Base-by-base conservation (phyloP, 1,140 invertebrate species). In the Drosophila suzukii region DNA sequence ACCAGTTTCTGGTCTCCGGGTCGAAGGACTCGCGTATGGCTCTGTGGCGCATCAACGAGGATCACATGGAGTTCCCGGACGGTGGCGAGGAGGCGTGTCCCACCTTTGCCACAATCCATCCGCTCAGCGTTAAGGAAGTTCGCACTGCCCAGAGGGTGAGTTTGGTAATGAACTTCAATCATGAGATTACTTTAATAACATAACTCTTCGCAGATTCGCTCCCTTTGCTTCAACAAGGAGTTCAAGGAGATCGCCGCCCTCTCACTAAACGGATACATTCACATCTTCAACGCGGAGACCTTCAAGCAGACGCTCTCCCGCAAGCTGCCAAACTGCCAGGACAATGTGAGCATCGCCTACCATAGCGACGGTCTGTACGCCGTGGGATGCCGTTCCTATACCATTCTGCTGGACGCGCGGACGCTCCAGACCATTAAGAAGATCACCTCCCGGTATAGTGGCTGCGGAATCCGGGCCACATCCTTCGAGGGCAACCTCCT, bases 1-100 rank as follows among this genome's bases (percentile, higher is more conserved):
- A 99, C 93, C 96, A 98, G 92, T 98, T 98, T 93, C 92, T 99
- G 54, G 97, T 99, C 15, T 97, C 97, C 24, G 98, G 98, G 4
- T 98, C 97, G 0, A 95, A 97, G 66, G 98, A 99, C 92, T 97
- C 97, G 1, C 96, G 95, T 92, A 94, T 97, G 93, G 95, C 96
- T 47, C 92, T 97, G 41, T 97, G 96, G 96, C 93, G 95, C 65
- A 95, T 96, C 41, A 93, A 94, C 68, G 94, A 93, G 65, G 94
- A 94, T 78, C 91, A 94, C 30, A 94, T 93, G 46, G 94, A 94
- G 68, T 93, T 94, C 17, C 93, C 93, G 0, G 93, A 94, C 30
- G 85, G 91, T 11, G 93, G 92, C 55, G 81, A 93, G 72, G 93
- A 93, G 56, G 89, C 93, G n/a, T 92, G 92, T 51, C 94, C 94